These are phyloP conservation scores for Sarcophaga rosellei DNA, from an alignment of 2,888 invertebrate species.

Conservation along the genomic window DNA sequence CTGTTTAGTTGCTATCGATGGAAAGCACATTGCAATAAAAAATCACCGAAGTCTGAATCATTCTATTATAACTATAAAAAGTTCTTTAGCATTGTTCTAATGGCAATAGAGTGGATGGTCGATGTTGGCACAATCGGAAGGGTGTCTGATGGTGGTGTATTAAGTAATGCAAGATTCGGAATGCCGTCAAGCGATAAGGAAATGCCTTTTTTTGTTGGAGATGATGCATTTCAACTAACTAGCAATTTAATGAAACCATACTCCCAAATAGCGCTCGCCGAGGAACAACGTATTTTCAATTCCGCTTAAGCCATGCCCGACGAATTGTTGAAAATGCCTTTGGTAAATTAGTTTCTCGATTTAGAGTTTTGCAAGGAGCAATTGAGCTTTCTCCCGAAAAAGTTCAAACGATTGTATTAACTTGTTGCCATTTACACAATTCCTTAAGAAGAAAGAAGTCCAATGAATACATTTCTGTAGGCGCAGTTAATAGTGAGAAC, in stretches of 20 bases:
- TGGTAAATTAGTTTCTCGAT: too few relatives aligned
- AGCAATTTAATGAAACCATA: constrained; percentile 52
- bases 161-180: background rate
- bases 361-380: constrained; percentile 21
- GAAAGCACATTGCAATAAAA: too few relatives aligned
- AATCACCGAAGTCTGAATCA: constrained; percentile 31
- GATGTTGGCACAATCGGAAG: constrained; percentile 50
- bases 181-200: too few relatives aligned
- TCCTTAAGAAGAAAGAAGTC: constrained; percentile 31
- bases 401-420: background rate
- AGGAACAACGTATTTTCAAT: too few relatives aligned
- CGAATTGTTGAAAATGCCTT: too few relatives aligned
- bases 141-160: constrained; percentile 2
- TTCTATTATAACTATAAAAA: constrained; percentile 58
- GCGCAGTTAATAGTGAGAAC: constrained; percentile 37
- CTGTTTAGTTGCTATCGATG: background rate
- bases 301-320: too few relatives aligned
- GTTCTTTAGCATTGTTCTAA: constrained; percentile 50
- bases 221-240: constrained; percentile 45
- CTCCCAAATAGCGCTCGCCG: too few relatives aligned
- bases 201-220: background rate
- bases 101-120: constrained; percentile 43
- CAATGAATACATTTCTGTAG: constrained; percentile 62
- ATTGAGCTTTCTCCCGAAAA: constrained; percentile 60
- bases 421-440: background rate